Evolutionary conservation across 2,888 invertebrate genomes (phyloP), one percentile per base, ranked within the genome.

Genomic region (Mechanitis mazaeus): DNA sequence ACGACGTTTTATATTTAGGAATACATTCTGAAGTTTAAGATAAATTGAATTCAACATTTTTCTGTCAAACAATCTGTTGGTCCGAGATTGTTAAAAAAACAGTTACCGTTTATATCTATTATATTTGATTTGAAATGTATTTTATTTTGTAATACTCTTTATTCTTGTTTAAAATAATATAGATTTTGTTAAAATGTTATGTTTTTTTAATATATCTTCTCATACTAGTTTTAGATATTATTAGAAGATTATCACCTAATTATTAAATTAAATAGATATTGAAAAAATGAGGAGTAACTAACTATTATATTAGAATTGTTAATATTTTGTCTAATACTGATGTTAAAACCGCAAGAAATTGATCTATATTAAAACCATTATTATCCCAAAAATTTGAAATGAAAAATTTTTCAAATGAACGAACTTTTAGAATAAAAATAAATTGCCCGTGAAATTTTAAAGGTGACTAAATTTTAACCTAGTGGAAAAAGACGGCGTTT

Each of bases 21-120:
- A 65, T 67, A 65, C 63, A 63, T 67, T 65, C 59, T 45, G 61
- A 64, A 64, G 56, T 62, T 69, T 67, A 67, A 73, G 72, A 73
- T 68, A 72, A 73, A 77, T 75, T 73, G 55, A 67, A 70, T 67
- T 69, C 63, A 55, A 69, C 64, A 60, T 69, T 67, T 67, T 54
- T 63, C 20, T 60, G 58, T 65, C 57, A 45, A 54, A 65, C 63
- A 63, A 61, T 53, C 53, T 58, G 45, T 55, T 57, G 54, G 54
- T 31, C 3, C 42, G 46, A 61, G 55, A 58, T 31, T 28, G 31
- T 50, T 31, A 31, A 50, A 50, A 50, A 50, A 50, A 50, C 46
- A 46, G 28, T n/a, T n/a, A 47, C n/a, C 20, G 20, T 20, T 20
- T 20, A 28, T 28, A 20, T 47, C 3, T 7, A n/a, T 47, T 7